Base-by-base conservation (phyloP, 2,888 invertebrate species). In the Nipponacmea schrenckii region DNA sequence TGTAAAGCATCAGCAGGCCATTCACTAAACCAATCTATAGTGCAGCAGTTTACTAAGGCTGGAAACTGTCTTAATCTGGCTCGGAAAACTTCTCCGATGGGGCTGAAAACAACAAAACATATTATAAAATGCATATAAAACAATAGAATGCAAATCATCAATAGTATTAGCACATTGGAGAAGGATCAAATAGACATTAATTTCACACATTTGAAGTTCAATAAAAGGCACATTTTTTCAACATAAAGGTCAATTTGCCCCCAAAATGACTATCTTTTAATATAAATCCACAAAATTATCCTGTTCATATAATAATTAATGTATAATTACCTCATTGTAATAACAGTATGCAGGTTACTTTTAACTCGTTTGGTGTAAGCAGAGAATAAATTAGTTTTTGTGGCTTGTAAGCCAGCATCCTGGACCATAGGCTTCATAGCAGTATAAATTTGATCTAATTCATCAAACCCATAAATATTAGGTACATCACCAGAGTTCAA, bases 1-100 rank as follows among this genome's bases (percentile, higher is more conserved):
- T 82, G 80, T 39, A 96, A 90, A 0, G 96, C 96, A 0, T 93
- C 92, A 81, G 93, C 92, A 0, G 96, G 95, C 96, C 96, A 96
- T 70, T 93, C 93, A 76, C 85, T 85, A 81, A 89, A 89, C 89
- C 89, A 89, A 79, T 89, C 88, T 62, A 89, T 89, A 26, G 89
- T 89, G 77, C 89, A 89, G 74, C 89, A 89, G 81, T 89, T 89
- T 12, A 89, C 89, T 14, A 89, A 83, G 27, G 89, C 89, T 0
- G 89, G 89, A 81, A 89, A 89, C 83, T 88, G 88, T 68, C 89
- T 83, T 65, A 89, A 83, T n/a, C 89, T 81, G 14, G 89, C 85
- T 64, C 89, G 84, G 83, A 89, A 89, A 17, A 88, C 81, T 78
- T 89, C 89, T 66, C 89, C 89, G 12, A 89, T 83, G 5, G 89